Evolutionary conservation across 2,888 invertebrate genomes (phyloP).

Genomic region (Scaeva pyrastri): DNA sequence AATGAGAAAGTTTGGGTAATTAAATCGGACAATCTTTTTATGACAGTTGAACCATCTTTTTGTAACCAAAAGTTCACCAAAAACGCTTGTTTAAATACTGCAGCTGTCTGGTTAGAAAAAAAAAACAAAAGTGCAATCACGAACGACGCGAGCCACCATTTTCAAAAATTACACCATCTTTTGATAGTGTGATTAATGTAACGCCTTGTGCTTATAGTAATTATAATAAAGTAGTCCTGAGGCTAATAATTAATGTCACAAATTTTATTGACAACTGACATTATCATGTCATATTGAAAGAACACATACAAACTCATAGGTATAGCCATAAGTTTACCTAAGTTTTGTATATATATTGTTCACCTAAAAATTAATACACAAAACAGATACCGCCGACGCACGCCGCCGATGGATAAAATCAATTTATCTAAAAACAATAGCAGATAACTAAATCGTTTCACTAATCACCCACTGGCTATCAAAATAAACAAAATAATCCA

Average conservation of each 20-base stretch:
- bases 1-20: too few relatives aligned
- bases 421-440: constrained; percentile 41
- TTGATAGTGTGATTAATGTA: too few relatives aligned
- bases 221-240: not conserved
- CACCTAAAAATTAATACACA: not conserved
- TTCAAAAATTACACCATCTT: too few relatives aligned
- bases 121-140: too few relatives aligned
- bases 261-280: not conserved
- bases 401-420: constrained; percentile 27
- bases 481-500: constrained; percentile 68
- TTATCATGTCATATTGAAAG: not conserved
- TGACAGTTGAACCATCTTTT: too few relatives aligned
- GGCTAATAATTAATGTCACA: not conserved
- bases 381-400: too few relatives aligned
- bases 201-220: not conserved
- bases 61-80: too few relatives aligned
- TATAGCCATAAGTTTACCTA: not conserved
- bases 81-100: too few relatives aligned
- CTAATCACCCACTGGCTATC: constrained; percentile 59
- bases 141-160: too few relatives aligned
- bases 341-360: not conserved
- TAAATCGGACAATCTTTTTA: too few relatives aligned
- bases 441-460: constrained; percentile 57
- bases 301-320: not conserved
- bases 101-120: too few relatives aligned